Evolutionary conservation across 2,797 vertebrate genomes (phyloP), one percentile per base, ranked within the genome.

Genomic region (Enteromius trimaculatus): DNA sequence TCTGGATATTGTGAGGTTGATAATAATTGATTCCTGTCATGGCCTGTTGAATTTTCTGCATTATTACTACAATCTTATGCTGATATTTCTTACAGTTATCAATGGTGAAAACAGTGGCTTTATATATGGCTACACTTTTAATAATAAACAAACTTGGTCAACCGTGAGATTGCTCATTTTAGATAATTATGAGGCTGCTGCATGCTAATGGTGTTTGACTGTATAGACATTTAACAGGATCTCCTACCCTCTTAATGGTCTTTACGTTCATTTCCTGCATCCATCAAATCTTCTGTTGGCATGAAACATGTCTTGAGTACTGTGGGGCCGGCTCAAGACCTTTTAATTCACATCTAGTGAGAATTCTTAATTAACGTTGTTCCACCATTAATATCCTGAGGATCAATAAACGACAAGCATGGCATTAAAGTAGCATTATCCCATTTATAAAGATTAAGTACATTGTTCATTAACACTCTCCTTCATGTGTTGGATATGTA

Each of bases 401-500:
- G 82, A 86, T 84, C 79, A 86, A 84, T 88, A 81, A 80, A 79
- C 9, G 65, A 49, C 68, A 75, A 47, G 51, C 72, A 47, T n/a
- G 62, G 44, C 75, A 82, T 86, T 86, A 81, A 82, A 51, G 76
- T 53, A 70, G 76, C 76, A 79, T 82, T 69, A 84, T 58, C 53
- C 49, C 79, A 49, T 53, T 84, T 53, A 86, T 60, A 51, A 51
- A 75, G 75, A 88, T 77, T 79, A 82, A 77, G 51, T 68, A 19
- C 31, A 49, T 69, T 68, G 53, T 80, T 86, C 85, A 82, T 82
- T 80, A 88, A 77, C 71, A 17, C 19, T 71, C 65, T 82, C 85
- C 84, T 84, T 84, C 79, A 79, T 23, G 29, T 1, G 42, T 55
- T 79, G 5, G 68, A 47, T 88, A 86, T 88, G 90, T 86, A 89